phyloP scores from a whole-genome alignment of 2,888 invertebrate genomes.

The Orthosia incerta region DNA sequence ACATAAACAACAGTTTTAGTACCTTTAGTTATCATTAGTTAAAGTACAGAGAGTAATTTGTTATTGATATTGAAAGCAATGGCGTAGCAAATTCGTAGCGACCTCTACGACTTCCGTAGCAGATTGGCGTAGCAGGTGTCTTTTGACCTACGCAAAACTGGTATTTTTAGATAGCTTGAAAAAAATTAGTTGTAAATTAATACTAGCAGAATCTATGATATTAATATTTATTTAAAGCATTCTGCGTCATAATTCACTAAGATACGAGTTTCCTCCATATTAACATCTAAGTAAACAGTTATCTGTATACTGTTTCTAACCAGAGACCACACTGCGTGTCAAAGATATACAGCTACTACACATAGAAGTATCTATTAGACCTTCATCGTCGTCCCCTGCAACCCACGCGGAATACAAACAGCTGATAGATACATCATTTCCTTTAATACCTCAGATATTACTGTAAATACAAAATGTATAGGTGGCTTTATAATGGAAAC shows the following conservation, averaged over 20 bases:
- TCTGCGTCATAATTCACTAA: neutral
- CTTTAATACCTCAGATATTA: slow-evolving; percentile 36
- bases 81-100: slow-evolving; percentile 38
- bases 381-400: slow-evolving; percentile 34
- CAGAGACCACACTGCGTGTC: slow-evolving; percentile 40
- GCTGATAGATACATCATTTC: slow-evolving; percentile 42
- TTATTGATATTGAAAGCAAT: slow-evolving; percentile 19
- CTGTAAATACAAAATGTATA: slow-evolving; percentile 52
- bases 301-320: neutral
- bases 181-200: neutral
- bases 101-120: slow-evolving; percentile 43
- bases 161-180: neutral
- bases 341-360: neutral
- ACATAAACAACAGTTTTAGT: slow-evolving; percentile 22
- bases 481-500: slow-evolving; percentile 79
- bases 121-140: slow-evolving; percentile 33
- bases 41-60: slow-evolving; percentile 13
- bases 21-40: slow-evolving; percentile 16
- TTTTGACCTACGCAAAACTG: neutral
- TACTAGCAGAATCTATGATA: neutral
- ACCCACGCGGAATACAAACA: slow-evolving; percentile 46
- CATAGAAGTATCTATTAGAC: slow-evolving; percentile 25
- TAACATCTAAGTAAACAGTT: neutral
- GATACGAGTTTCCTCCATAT: slow-evolving; percentile 4
- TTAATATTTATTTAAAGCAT: too few species aligned